phyloP scores from a whole-genome alignment of 2,113 vertebrate species.

The Silurus glanis region DNA sequence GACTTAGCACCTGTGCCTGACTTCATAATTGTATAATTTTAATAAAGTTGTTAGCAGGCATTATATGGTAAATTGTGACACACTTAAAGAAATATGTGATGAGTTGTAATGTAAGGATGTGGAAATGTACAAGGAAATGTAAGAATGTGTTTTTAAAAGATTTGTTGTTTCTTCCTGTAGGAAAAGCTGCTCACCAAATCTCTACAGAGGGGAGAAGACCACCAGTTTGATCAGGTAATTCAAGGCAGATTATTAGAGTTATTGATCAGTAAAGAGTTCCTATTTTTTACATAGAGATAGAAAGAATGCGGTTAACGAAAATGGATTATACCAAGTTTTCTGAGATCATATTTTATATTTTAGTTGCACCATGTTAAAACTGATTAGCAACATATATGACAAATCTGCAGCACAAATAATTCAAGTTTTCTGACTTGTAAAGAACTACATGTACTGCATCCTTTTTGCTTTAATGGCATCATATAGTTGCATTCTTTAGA shows the following conservation, averaged over 20 bases:
- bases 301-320: not conserved
- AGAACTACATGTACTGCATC: not conserved
- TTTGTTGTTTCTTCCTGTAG: slow-evolving; percentile 61
- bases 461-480: not conserved
- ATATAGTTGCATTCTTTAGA: not conserved
- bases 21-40: not conserved
- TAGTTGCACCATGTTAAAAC: not conserved
- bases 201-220: slow-evolving; percentile 95
- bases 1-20: not conserved
- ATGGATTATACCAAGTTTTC: not conserved
- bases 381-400: not conserved
- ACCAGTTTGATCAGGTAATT: slow-evolving; percentile 97
- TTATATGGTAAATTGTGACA: not conserved
- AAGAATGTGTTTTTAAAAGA: not conserved
- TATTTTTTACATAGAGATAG: not conserved
- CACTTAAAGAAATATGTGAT: not conserved
- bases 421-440: not conserved
- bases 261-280: not conserved
- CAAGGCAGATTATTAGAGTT: not conserved
- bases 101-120: too few species aligned
- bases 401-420: not conserved
- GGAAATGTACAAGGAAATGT: not conserved
- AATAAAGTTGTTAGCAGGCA: not conserved
- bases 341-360: not conserved
- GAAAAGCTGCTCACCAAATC: slow-evolving; percentile 98